Percentiles rank a stretch among this genome's conserved stretches.
Conservation (phyloP, 2,888 invertebrate species). For the Hemistola chrysoprasaria region DNA sequence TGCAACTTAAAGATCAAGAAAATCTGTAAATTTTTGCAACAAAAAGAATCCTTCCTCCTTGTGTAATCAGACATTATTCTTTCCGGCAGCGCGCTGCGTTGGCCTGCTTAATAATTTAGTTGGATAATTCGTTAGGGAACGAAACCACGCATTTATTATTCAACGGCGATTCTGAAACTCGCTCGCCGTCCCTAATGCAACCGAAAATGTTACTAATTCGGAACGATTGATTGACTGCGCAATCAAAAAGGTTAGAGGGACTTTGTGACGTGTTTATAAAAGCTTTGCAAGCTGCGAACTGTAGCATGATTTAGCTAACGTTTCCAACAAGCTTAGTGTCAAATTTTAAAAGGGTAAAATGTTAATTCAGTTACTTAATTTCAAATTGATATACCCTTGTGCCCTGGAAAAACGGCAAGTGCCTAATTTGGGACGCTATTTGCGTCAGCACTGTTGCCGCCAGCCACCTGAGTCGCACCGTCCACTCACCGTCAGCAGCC, state of each 20-base stretch:
- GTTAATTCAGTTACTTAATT: too few species aligned
- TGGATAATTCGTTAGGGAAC: slow-evolving; percentile 61
- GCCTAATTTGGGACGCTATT: too few species aligned
- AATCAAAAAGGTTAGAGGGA: slow-evolving; percentile 28
- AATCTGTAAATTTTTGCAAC: not conserved
- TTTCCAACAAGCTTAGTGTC: too few species aligned
- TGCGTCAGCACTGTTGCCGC: too few species aligned
- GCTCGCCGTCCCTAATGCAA: slow-evolving; percentile 51
- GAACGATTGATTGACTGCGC: slow-evolving; percentile 45
- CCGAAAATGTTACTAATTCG: slow-evolving; percentile 53
- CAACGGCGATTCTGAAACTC: slow-evolving; percentile 46
- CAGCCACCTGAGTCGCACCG: too few species aligned
- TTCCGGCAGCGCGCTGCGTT: slow-evolving; percentile 42
- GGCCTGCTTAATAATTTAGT: slow-evolving; percentile 70
- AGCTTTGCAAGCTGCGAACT: too few species aligned
- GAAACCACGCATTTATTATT: slow-evolving; percentile 63
- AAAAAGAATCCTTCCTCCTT: too few species aligned
- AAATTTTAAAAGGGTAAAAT: too few species aligned
- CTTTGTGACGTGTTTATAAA: slow-evolving; percentile 9
- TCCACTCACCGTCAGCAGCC: too few species aligned
- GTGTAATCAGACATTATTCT: slow-evolving; percentile 16
- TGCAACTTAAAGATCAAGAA: not conserved
- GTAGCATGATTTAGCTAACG: too few species aligned
- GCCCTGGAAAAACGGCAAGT: too few species aligned
- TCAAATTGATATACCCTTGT: too few species aligned